Evolutionary conservation across 2,888 invertebrate genomes (phyloP), one percentile per base, ranked within the genome.

Genomic region (Kuschelorhynchus macadamiae): DNA sequence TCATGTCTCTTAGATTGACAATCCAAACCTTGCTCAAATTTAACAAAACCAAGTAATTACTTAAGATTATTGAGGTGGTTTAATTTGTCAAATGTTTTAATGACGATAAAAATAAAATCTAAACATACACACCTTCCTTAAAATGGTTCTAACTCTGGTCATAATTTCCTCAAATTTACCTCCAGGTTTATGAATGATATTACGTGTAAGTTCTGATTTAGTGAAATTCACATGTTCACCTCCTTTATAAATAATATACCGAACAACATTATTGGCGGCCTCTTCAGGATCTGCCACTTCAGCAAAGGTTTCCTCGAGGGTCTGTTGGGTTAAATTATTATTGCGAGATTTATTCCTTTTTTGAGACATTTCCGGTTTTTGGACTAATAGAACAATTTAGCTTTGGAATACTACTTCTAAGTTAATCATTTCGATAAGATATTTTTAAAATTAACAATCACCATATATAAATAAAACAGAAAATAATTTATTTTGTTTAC

Each of bases 211-310:
- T 33, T 79, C 78, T 7, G 70, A 52, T 71, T 69, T 76, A 49
- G 75, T 75, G 56, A 78, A 71, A 41, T 53, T 63, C 41, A 67
- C 61, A 41, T 77, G 72, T 60, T 76, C 76, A 12, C 76, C 77
- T 21, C 65, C 74, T 64, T 72, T 65, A 63, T 72, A 72, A 7
- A 79, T 68, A 57, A 79, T 70, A 64, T 76, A 78, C 21, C 78
- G 72, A n/a, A 79, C 76, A 62, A 75, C 68, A 67, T 78, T 71
- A 50, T 75, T 75, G 4, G 73, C 74, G 62, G 65, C 66, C 18
- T 78, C 75, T 21, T 75, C 71, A 67, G 20, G 33, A 46, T 61
- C 41, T 20, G 32, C 52, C 2, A 39, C 46, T 39, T 64, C 47
- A 5, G 20, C 52, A 61, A 68, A 67, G 8, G 68, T 44, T 16